Percentiles rank a stretch among this genome's conserved stretches.
Evolutionary conservation across 1,140 invertebrate genomes (phyloP).

Genomic region (Bombus ignitus): DNA sequence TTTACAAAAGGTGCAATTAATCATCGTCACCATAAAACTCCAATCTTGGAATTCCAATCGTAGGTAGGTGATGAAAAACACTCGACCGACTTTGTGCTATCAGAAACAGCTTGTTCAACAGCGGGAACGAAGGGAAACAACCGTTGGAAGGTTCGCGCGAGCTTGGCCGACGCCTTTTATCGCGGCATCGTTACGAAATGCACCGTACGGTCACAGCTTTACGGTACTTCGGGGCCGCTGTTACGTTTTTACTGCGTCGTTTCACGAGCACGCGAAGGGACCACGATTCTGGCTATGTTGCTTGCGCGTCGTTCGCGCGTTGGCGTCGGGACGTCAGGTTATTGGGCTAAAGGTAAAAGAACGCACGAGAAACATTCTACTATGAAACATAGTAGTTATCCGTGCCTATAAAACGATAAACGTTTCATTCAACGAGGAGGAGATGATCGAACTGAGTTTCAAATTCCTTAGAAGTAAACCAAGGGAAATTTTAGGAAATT

Average conservation of each 20-base stretch:
- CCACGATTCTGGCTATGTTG: slow-evolving; percentile 72
- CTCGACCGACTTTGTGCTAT: background rate
- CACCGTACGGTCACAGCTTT: slow-evolving; percentile 81
- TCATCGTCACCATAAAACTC: background rate
- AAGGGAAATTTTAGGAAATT: too few species aligned
- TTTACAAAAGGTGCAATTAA: slow-evolving; percentile 5
- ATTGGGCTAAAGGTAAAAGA: too few species aligned
- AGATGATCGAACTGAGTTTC: too few species aligned
- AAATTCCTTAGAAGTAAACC: too few species aligned
- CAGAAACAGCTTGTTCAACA: slow-evolving; percentile 39
- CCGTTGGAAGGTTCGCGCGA: slow-evolving; percentile 15
- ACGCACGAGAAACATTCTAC: too few species aligned
- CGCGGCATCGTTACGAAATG: slow-evolving; percentile 78
- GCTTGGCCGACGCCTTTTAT: slow-evolving; percentile 72
- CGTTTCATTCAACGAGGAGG: too few species aligned
- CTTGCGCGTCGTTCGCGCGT: slow-evolving; percentile 17
- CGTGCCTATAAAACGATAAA: too few species aligned
- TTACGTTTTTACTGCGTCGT: slow-evolving; percentile 82
- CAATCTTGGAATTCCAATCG: background rate
- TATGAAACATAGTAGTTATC: too few species aligned
- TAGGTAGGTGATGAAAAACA: background rate
- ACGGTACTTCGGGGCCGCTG: slow-evolving; percentile 81
- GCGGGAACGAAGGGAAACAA: slow-evolving; percentile 21
- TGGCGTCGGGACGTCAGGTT: slow-evolving; percentile 25
- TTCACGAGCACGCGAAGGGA: slow-evolving; percentile 73